phyloP scores from a whole-genome alignment of 1,140 invertebrate genomes.

The Streblospio benedicti region DNA sequence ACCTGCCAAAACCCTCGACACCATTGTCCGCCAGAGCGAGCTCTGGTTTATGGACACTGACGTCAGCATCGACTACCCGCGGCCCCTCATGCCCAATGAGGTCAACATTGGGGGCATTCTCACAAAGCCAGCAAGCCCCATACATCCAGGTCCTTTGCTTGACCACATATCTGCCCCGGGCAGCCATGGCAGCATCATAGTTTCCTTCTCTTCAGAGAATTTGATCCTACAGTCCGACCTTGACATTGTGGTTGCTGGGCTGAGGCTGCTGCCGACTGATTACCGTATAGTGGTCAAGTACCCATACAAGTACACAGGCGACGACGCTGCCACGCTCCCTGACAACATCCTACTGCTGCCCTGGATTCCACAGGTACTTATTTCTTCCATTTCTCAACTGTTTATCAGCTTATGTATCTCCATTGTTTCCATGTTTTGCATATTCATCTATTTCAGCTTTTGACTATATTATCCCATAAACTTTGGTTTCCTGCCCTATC shows the following conservation, averaged over 20 bases:
- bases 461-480: too few relatives aligned
- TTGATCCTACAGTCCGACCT: too few relatives aligned
- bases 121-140: background rate
- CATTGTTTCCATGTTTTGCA: too few relatives aligned
- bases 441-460: too few relatives aligned
- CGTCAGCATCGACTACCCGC: background rate
- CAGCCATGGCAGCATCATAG: background rate
- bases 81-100: slow-evolving; percentile 2
- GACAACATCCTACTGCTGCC: slow-evolving; percentile 57
- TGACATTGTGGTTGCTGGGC: too few relatives aligned
- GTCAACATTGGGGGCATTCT: background rate
- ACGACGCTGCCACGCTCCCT: too few relatives aligned
- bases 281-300: too few relatives aligned
- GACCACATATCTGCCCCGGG: background rate
- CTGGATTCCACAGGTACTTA: slow-evolving; percentile 64
- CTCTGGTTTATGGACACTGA: background rate
- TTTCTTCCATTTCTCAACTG: too few relatives aligned
- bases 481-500: too few relatives aligned
- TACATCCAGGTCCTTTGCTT: background rate
- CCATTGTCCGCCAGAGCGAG: background rate
- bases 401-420: too few relatives aligned
- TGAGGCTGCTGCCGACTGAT: too few relatives aligned
- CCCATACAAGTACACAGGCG: too few relatives aligned
- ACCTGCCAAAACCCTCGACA: background rate
- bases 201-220: background rate